Evolutionary conservation across 2,113 vertebrate species (phyloP).

Genomic region (Psophia crepitans): DNA sequence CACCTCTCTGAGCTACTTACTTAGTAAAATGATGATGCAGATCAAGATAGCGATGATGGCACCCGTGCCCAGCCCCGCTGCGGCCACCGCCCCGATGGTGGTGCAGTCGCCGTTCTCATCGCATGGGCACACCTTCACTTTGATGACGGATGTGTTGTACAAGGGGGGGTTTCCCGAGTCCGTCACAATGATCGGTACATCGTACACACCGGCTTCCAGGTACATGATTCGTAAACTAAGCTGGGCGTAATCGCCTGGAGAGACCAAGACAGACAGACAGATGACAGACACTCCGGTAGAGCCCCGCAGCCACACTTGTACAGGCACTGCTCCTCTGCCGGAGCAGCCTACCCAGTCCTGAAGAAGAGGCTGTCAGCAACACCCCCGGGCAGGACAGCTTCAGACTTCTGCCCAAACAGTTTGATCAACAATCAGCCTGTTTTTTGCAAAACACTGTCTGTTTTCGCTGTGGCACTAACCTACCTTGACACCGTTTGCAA

Average conservation of each 20-base stretch:
- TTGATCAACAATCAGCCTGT: neutral
- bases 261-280: neutral
- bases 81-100: constrained; percentile 85
- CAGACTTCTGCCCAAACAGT: neutral
- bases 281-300: neutral
- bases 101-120: constrained; percentile 94
- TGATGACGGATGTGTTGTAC: constrained; percentile 90
- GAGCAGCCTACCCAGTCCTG: neutral
- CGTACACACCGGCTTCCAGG: constrained; percentile 90
- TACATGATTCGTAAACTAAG: constrained; percentile 88
- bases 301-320: neutral
- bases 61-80: constrained; percentile 89
- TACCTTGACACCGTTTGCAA: neutral
- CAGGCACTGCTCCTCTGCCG: neutral
- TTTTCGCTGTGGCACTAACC: neutral
- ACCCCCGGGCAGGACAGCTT: neutral
- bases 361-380: neutral
- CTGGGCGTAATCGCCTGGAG: constrained; percentile 87
- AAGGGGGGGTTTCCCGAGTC: constrained; percentile 95
- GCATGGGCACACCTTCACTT: constrained; percentile 95
- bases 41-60: constrained; percentile 94
- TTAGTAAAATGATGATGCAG: constrained; percentile 91
- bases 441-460: neutral
- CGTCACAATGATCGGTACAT: constrained; percentile 88
- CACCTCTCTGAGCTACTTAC: constrained; percentile 71